phyloP scores from a whole-genome alignment of 2,888 invertebrate genomes.

The Allacma fusca region DNA sequence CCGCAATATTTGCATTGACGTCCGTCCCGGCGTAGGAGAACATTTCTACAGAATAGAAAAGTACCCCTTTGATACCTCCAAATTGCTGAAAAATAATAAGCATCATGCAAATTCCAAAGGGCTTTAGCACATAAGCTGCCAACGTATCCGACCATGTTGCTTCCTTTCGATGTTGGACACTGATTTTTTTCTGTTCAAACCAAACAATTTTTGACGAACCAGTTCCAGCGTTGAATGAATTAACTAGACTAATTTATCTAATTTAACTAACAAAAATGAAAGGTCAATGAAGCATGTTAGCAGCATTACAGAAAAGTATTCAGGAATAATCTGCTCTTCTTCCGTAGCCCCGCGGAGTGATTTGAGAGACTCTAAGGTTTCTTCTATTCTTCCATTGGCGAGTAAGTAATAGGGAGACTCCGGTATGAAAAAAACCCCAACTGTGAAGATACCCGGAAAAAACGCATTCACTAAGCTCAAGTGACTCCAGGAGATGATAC shows the following conservation, averaged over 20 bases:
- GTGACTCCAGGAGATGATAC: constrained; percentile 69
- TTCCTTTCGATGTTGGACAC: too few relatives aligned
- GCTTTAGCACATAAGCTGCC: constrained; percentile 68
- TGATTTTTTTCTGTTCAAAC: too few relatives aligned
- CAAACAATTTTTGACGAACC: too few relatives aligned
- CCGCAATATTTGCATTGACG: constrained; percentile 67
- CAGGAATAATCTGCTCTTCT: constrained; percentile 51
- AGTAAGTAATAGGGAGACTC: constrained; percentile 75
- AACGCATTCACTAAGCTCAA: constrained; percentile 75
- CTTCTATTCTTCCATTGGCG: constrained; percentile 66
- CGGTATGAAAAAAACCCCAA: constrained; percentile 82
- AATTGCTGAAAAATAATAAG: constrained; percentile 84
- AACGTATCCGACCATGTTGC: background rate
- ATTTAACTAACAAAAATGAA: too few relatives aligned
- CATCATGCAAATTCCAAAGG: constrained; percentile 77
- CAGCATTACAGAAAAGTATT: constrained; percentile 54
- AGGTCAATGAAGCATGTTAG: too few relatives aligned
- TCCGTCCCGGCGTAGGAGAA: constrained; percentile 75
- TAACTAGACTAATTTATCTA: too few relatives aligned
- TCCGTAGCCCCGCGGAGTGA: constrained; percentile 74
- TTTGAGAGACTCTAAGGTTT: constrained; percentile 75
- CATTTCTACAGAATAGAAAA: constrained; percentile 78
- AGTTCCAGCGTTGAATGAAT: too few relatives aligned
- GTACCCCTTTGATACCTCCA: constrained; percentile 77
- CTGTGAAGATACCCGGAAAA: constrained; percentile 75